Evolutionary conservation across 2,888 invertebrate genomes (phyloP), one percentile per base, ranked within the genome.

Genomic region (Exephanes ischioxanthus): DNA sequence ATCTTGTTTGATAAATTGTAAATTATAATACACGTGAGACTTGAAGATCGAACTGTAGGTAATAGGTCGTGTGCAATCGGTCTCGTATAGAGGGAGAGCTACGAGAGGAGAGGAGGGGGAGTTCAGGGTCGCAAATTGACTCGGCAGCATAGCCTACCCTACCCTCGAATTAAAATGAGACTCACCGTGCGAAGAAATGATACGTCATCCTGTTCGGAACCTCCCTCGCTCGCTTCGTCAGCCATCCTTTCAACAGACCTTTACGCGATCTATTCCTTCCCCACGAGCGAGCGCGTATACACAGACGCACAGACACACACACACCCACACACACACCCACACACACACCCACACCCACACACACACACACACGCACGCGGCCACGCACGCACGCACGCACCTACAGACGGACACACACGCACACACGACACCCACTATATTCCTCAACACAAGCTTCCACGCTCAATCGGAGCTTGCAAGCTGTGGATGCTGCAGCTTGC

Each of bases 151-250:
- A 9, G 16, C 26, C 30, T 3, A 26, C n/a, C 26, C 30, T 3
- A 26, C n/a, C 45, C 45, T 61, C 26, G 30, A 37, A 61, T n/a
- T n/a, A 26, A 75, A 48, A 63, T 48, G 16, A 63, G 48, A 95
- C 98, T 97, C 95, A 99, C 99, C 97, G 99, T 99, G 93, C 99
- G 97, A 93, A 99, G 96, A 96, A 99, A 99, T 94, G 99, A 99
- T 95, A 99, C 99, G 96, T 99, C 99, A 97, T 99, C 99, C 95
- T 99, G 99, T 95, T 99, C 99, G 93, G 99, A 99, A 90, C 98
- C 98, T 93, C 98, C 98, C 95, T 98, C 98, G 93, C 97, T 97
- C 22, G 75, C 75, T 51, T 76, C 75, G 95, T 98, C 98, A 94
- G 98, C 98, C 98, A 98, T 98, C 87, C 87, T 89, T 67, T 67